These are phyloP conservation scores for Nymphalis polychloros DNA, from an alignment of 2,888 invertebrate species.

Conservation along the genomic window DNA sequence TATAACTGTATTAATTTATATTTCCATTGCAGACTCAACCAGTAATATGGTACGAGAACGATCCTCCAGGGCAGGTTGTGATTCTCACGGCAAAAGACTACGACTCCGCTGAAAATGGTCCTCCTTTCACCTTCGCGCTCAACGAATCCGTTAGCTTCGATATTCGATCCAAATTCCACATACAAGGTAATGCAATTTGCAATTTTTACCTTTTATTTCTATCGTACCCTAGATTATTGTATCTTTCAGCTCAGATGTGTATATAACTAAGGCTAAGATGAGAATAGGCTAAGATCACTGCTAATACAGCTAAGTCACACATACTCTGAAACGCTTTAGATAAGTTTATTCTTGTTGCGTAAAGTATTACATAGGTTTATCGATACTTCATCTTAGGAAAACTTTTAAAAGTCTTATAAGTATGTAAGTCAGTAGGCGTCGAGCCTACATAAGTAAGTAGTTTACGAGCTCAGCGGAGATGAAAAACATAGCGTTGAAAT, in stretches of 20 bases:
- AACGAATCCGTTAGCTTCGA: slow-evolving; percentile 85
- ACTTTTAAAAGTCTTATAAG: neutral
- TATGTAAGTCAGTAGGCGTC: neutral
- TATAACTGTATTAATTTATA: neutral
- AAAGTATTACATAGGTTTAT: neutral
- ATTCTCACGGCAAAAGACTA: slow-evolving; percentile 89
- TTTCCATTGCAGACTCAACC: slow-evolving; percentile 82
- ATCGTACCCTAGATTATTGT: slow-evolving; percentile 10
- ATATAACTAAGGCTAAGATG: too few species aligned
- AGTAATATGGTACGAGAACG: slow-evolving; percentile 92
- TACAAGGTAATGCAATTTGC: slow-evolving; percentile 77
- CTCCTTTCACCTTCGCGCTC: slow-evolving; percentile 89
- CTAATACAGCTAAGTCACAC: slow-evolving; percentile 3
- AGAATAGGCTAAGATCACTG: neutral
- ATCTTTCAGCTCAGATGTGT: slow-evolving; percentile 19
- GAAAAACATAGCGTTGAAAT: slow-evolving; percentile 33
- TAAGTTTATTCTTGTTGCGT: neutral
- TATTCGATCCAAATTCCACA: slow-evolving; percentile 86
- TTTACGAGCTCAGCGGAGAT: slow-evolving; percentile 33
- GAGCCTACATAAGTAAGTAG: slow-evolving; percentile 1
- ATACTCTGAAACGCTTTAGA: neutral
- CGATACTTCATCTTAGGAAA: neutral
- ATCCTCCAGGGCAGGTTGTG: slow-evolving; percentile 85
- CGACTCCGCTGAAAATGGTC: slow-evolving; percentile 91
- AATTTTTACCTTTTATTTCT: slow-evolving; percentile 23